Conservation (phyloP, 2,797 vertebrate genomes). For the Pempheris klunzingeri region DNA sequence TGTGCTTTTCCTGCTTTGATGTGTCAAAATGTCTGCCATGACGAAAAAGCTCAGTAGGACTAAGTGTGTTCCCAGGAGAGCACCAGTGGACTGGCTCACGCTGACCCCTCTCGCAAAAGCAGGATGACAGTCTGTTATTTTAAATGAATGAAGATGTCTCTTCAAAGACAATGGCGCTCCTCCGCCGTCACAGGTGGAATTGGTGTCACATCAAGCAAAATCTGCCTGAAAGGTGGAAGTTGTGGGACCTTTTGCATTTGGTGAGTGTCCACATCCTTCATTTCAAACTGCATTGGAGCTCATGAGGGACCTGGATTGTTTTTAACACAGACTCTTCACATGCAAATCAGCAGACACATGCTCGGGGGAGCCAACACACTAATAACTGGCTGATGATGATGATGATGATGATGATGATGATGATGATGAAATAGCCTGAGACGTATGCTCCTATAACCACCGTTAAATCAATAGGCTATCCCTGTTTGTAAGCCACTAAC, state of each 20-base stretch:
- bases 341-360: background rate
- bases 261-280: too few relatives aligned
- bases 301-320: background rate
- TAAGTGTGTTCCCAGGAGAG: slow-evolving; percentile 5
- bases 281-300: background rate
- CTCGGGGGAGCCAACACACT: background rate
- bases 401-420: background rate
- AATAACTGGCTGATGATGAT: background rate
- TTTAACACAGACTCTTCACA: background rate
- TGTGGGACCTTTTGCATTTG: too few relatives aligned
- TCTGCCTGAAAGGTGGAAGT: background rate
- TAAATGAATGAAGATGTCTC: background rate
- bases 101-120: background rate
- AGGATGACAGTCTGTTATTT: background rate
- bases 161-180: background rate
- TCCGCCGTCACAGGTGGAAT: too few relatives aligned
- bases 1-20: background rate
- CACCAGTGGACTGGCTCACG: background rate
- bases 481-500: slow-evolving; percentile 1
- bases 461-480: slow-evolving; percentile 10
- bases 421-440: background rate
- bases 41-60: slow-evolving; percentile 12
- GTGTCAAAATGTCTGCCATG: background rate
- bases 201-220: background rate
- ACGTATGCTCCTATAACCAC: background rate